These are phyloP conservation scores for Rhogogaster chlorosoma DNA, from an alignment of 2,888 invertebrate species.

Conservation along the genomic window DNA sequence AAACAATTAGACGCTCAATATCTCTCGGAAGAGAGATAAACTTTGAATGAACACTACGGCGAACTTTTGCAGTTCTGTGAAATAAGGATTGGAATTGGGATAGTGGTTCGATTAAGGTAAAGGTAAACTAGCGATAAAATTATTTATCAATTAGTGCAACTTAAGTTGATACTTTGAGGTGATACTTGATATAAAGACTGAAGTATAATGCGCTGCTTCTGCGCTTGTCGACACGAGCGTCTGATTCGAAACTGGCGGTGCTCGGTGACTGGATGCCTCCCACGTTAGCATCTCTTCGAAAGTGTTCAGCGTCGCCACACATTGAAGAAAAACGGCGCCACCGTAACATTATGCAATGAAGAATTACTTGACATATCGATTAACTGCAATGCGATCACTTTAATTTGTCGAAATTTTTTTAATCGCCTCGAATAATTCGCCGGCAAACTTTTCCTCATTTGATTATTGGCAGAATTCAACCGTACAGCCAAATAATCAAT, in stretches of 20 bases:
- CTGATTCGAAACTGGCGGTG: constrained; percentile 51
- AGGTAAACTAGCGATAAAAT: not conserved
- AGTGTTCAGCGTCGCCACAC: constrained; percentile 44
- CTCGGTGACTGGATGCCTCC: constrained; percentile 23
- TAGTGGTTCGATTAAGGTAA: not conserved
- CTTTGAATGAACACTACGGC: not conserved
- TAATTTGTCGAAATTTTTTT: not conserved
- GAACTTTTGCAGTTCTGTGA: not conserved
- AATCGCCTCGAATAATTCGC: not conserved
- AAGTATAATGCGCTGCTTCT: constrained; percentile 23
- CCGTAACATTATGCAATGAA: not conserved
- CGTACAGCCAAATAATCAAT: not conserved
- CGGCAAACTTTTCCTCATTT: not conserved
- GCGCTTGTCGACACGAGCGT: constrained; percentile 44
- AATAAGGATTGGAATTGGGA: not conserved
- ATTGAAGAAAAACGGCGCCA: constrained; percentile 40
- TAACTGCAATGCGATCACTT: not conserved
- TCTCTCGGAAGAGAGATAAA: not conserved
- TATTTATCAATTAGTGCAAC: not conserved
- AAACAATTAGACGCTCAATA: not conserved
- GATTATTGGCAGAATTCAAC: not conserved
- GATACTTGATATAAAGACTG: constrained; percentile 4
- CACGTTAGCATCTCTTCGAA: constrained; percentile 34
- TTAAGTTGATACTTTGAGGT: not conserved
- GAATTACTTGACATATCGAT: not conserved